Percentiles rank a stretch among this genome's conserved stretches.
Conservation (phyloP, 1,140 invertebrate species). For the Myzus persicae region DNA sequence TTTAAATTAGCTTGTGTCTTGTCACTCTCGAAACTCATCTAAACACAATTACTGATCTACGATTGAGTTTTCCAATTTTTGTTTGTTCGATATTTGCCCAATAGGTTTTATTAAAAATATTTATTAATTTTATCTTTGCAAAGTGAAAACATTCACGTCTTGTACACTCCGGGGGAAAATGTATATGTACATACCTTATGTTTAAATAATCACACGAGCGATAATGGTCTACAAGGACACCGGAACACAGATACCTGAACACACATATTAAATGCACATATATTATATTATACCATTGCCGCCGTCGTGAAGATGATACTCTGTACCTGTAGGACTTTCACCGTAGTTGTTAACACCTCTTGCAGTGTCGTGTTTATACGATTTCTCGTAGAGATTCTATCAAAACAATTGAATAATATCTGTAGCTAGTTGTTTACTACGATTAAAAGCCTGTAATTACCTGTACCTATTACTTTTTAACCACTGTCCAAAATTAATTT, state of each 20-base stretch:
- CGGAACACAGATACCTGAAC: not conserved
- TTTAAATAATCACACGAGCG: not conserved
- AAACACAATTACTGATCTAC: not conserved
- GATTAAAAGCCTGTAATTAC: not conserved
- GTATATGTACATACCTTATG: not conserved
- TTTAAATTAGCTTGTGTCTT: not conserved
- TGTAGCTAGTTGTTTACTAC: not conserved
- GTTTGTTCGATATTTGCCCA: not conserved
- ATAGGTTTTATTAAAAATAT: not conserved
- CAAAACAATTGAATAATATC: not conserved
- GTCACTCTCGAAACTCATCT: not conserved
- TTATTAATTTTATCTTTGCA: not conserved
- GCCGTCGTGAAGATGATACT: not conserved
- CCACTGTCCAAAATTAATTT: not conserved
- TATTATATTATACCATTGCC: not conserved
- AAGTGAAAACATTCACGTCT: slow-evolving; percentile 6
- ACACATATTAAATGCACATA: not conserved
- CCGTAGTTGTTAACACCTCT: not conserved
- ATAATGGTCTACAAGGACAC: not conserved
- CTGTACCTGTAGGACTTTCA: not conserved
- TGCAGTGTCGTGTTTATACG: not conserved
- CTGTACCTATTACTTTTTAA: not conserved
- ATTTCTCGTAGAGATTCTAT: not conserved
- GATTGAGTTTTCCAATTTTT: not conserved
- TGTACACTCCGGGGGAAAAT: not conserved